A percentile compares a stretch with the other conserved stretches of the same genome.
phyloP scores from a whole-genome alignment of 1,140 invertebrate species.

The Arion vulgaris region DNA sequence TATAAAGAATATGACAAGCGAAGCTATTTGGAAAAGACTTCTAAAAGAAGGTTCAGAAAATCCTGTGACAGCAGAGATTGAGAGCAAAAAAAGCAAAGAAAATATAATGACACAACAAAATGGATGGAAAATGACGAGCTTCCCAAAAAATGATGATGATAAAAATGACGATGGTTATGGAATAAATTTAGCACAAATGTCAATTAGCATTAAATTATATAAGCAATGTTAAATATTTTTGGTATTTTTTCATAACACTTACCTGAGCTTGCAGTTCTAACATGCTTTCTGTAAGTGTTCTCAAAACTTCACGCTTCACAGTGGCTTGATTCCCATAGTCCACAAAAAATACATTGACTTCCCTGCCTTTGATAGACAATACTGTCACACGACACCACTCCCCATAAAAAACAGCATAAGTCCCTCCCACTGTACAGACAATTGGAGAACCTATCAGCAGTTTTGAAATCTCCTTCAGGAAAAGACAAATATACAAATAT shows the following conservation, averaged over 20 bases:
- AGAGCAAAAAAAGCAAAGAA: too few relatives aligned
- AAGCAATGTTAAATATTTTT: too few relatives aligned
- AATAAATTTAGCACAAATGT: too few relatives aligned
- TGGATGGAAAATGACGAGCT: too few relatives aligned
- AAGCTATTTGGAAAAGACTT: too few relatives aligned
- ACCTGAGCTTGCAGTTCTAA: conserved; percentile 14
- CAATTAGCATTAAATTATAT: too few relatives aligned
- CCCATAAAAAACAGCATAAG: background rate
- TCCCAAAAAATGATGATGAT: too few relatives aligned
- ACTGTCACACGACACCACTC: conserved; percentile 10
- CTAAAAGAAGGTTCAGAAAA: too few relatives aligned
- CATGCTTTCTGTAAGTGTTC: background rate
- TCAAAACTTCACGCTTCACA: background rate
- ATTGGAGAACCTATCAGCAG: background rate
- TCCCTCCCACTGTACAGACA: background rate
- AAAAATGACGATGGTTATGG: too few relatives aligned
- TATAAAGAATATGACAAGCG: too few relatives aligned
- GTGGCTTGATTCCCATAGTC: background rate
- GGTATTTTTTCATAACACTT: background rate
- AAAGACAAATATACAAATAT: background rate
- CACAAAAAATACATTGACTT: background rate
- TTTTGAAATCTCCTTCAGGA: background rate
- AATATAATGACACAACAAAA: too few relatives aligned
- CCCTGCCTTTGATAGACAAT: background rate
- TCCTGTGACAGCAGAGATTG: too few relatives aligned